A percentile compares a stretch with the other conserved stretches of the same genome.
Conservation (phyloP, 2,797 vertebrate species). For the Cheirogaleus major region DNA sequence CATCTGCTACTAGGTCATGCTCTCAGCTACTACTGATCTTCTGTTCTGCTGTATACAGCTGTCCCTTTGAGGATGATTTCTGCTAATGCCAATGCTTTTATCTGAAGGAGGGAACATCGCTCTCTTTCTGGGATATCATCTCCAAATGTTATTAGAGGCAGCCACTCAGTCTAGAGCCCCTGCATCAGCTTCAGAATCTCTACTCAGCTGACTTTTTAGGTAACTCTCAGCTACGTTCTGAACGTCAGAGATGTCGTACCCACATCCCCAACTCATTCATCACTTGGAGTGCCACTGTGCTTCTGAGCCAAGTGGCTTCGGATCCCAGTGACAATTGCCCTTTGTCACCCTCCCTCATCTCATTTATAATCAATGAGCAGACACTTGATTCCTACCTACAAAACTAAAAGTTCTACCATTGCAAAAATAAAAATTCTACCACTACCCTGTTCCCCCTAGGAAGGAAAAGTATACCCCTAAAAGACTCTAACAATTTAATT, state of each 20-base stretch:
- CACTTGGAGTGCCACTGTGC: not conserved
- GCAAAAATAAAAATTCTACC: not conserved
- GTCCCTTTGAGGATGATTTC: not conserved
- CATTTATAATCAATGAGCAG: not conserved
- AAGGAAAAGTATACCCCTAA: not conserved
- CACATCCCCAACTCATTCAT: not conserved
- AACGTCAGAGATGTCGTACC: not conserved
- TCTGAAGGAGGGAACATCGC: not conserved
- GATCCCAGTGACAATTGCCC: not conserved
- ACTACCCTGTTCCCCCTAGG: not conserved
- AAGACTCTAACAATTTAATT: not conserved
- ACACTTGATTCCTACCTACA: not conserved
- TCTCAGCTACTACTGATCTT: not conserved
- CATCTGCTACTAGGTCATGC: not conserved
- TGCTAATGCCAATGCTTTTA: not conserved
- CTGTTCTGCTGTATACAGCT: not conserved
- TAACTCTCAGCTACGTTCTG: not conserved
- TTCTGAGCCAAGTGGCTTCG: not conserved
- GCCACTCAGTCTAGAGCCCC: not conserved
- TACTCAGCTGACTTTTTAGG: not conserved
- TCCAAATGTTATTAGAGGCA: not conserved
- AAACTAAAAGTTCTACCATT: not conserved
- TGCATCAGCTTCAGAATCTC: not conserved
- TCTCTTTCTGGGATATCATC: not conserved
- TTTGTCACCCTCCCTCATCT: not conserved